Base-by-base conservation (phyloP, 2,113 vertebrate genomes). In the Terrapene triunguis region DNA sequence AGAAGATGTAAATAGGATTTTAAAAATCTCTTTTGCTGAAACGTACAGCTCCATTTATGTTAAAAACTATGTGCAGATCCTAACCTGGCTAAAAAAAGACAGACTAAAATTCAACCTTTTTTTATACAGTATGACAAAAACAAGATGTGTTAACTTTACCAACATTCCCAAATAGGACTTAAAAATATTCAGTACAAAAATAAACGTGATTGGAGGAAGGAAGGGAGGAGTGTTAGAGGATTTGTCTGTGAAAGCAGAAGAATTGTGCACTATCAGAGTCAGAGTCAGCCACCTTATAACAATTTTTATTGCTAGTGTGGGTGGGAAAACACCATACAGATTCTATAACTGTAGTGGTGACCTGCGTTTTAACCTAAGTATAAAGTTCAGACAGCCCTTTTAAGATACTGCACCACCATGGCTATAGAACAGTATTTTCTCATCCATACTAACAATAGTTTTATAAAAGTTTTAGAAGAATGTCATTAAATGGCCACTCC, bases 1-100 rank as follows among this genome's bases (percentile, higher is more conserved):
- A 87, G 65, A 85, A 83, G 12, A 94, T 79, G 47, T 87, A 89
- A 92, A 89, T 38, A 62, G 78, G 29, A 82, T 87, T 92, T 93
- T 93, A 0, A 54, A 54, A 88, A 82, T 90, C 8, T 83, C 69
- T 88, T 93, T 69, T 74, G n/a, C 89, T 95, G 74, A 95, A 76
- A 85, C 16, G 14, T 81, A 85, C 48, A 94, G 51, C 42, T 82
- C 24, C n/a, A 82, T 91, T 94, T 93, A 69, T 81, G 89, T 82
- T 83, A 50, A 74, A 27, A 29, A 51, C 79, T 92, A 59, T 48
- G 27, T 88, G 35, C 22, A 91, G 78, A 93, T 62, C 14, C 84
- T 78, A 5, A 12, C 22, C 19, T 84, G 25, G 24, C 11, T 69
- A 92, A 84, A 78, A 78, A 65, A 17, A 38, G 32, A 19, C 80